Evolutionary conservation across 2,888 invertebrate genomes (phyloP), one percentile per base, ranked within the genome.

Genomic region (Leucania comma): DNA sequence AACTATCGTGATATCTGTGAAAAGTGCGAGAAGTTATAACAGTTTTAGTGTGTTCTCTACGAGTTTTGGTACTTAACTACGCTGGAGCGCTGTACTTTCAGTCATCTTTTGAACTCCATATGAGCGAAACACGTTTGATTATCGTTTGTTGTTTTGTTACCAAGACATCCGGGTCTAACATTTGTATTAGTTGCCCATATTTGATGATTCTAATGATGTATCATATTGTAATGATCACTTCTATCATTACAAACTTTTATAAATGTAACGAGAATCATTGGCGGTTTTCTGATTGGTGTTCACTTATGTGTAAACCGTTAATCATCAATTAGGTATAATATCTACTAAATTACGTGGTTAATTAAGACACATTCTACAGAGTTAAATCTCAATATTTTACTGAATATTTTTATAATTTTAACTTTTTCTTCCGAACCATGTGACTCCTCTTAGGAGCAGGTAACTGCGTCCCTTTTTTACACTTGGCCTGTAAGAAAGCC

Each of bases 141-240:
- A 90, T 90, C 88, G 90, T 93, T 94, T 93, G 93, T 94, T 94
- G 93, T 95, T 94, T 93, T 93, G 94, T 93, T 94, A 87, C 92
- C 89, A 92, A 93, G 93, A 93, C 93, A 94, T 93, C 93, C 93
- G 94, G 92, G 92, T 93, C 83, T 91, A 86, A 90, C 90, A 88
- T 87, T 85, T 86, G 83, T 87, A 86, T 89, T 87, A 81, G 78
- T 85, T 86, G 77, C 70, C 77, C 80, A 80, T 86, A 85, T 89
- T 84, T 86, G 81, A 76, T 88, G 70, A 77, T 86, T 86, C 63
- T 86, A 85, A 78, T 69, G 76, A 80, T 79, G 54, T 64, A 78
- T 74, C 60, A 75, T 61, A 58, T 73, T 76, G 35, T 68, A 70
- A 76, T 76, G 57, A 66, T 83, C 72, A 74, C 70, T 78, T 78